Evolutionary conservation across 1,140 invertebrate genomes (phyloP), one percentile per base, ranked within the genome.

Genomic region (Protaetia brevitarsis): DNA sequence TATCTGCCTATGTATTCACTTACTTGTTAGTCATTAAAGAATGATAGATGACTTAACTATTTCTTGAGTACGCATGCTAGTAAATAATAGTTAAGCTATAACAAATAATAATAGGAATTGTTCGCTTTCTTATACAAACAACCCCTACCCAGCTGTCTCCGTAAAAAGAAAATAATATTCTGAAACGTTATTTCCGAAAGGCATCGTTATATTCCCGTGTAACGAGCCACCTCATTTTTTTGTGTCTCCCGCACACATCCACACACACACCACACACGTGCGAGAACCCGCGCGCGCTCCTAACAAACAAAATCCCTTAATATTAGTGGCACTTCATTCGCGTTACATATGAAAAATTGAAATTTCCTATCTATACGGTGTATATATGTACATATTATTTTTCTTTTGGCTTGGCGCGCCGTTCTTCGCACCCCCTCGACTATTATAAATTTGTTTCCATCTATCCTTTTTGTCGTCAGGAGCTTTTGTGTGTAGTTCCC

Each of bases 381-480:
- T 51, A 19, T 66, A 51, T 51, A 45, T 51, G 41, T 51, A 51
- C 13, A 51, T 51, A 51, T 51, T 51, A 51, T 51, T 51, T 51
- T 51, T 51, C 41, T 51, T 51, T 51, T 51, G 16, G 41, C 41
- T 51, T 51, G 41, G 41, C 41, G 41, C 51, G 51, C 11, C 19
- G 16, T 59, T 59, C 30, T 59, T 59, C 27, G 29, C 29, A 59
- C 29, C 29, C 66, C 65, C 65, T 66, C 68, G 72, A 74, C 73
- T 74, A 74, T 74, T 74, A 74, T 73, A 74, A 74, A 74, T 73
- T 74, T 73, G 73, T 73, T 74, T 72, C 69, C 71, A 71, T 72
- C 73, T 66, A 71, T 72, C 69, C 69, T 69, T 74, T 71, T 73
- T 74, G 67, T 72, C 71, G 70, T 72, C 71, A 65, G 66, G 45